Base-by-base conservation (phyloP, 2,797 vertebrate species). In the Monodelphis domestica region DNA sequence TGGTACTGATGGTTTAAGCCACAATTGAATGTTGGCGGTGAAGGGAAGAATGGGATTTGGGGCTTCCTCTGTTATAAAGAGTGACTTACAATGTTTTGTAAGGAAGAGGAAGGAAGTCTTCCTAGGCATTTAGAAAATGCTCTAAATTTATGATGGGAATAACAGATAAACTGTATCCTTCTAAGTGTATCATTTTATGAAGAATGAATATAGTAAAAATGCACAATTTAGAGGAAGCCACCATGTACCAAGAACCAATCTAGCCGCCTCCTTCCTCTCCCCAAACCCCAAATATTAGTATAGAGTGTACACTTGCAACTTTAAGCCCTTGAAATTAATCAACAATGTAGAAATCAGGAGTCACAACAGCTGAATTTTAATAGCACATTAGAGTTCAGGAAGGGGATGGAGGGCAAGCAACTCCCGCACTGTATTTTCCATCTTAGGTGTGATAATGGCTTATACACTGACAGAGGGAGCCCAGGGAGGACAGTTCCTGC, bases 401-500 rank as follows among this genome's bases (percentile, higher is more conserved):
- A 33, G 63, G 45, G 15, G 70, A 88, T 17, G 38, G 56, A 92
- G 56, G n/a, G 26, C 24, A 54, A 78, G 12, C 38, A 70, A 70
- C 5, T 38, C n/a, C n/a, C 21, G 55, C 91, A 12, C 59, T 84
- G 0, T 93, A 26, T 55, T 95, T 96, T 94, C 90, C 2, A 93
- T 50, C 59, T 45, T 93, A 45, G 94, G 29, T 53, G 52, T 89
- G 54, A 90, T 92, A 89, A 94, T 21, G 29, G 55, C 57, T 92
- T 91, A 38, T 92, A 55, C 88, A 78, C 1, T 87, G 56, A 92
- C 57, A 88, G 51, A 89, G 63, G 89, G 7, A 88, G 57, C 90
- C 94, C 52, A 89, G 94, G 90, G 94, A 91, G 59, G 96, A 2
- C 88, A 87, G 94, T 96, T 96, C 94, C 54, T 95, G 70, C 57